Conservation (phyloP, 1,140 invertebrate species). For the Papilio helenus region DNA sequence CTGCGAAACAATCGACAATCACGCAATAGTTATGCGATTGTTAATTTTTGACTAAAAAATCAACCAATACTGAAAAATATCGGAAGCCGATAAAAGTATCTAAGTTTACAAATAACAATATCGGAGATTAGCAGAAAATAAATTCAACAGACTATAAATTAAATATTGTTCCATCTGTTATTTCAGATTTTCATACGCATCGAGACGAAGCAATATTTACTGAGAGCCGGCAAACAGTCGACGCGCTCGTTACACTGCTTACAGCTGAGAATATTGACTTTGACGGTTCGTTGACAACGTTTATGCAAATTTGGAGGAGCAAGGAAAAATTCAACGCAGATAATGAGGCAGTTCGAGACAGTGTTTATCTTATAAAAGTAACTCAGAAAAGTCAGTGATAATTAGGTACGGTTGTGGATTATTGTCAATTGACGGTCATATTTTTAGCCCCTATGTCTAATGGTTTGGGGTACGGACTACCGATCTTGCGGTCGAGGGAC, state of each 20-base stretch:
- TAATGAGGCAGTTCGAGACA: neutral
- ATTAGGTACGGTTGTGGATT: too few species aligned
- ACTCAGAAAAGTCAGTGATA: too few species aligned
- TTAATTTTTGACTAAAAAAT: too few species aligned
- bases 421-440: too few species aligned
- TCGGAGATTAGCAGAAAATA: neutral
- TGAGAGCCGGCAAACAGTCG: conserved; percentile 44
- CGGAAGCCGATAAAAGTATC: neutral
- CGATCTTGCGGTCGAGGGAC: too few species aligned
- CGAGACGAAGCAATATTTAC: conserved; percentile 54
- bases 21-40: neutral
- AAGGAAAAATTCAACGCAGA: neutral
- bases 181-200: conserved; percentile 38
- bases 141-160: conserved; percentile 38
- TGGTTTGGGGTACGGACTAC: too few species aligned
- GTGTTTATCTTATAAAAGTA: neutral
- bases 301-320: conserved; percentile 3
- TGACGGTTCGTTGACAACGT: conserved; percentile 54
- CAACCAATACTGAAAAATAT: neutral
- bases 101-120: neutral
- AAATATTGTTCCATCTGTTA: conserved; percentile 44
- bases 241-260: conserved; percentile 49
- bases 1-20: neutral
- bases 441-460: too few species aligned
- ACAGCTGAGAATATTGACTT: conserved; percentile 54